A percentile compares a stretch with the other conserved stretches of the same genome.
These are phyloP conservation scores for Anseranas semipalmata DNA, from an alignment of 2,113 vertebrate genomes.

Conservation along the genomic window DNA sequence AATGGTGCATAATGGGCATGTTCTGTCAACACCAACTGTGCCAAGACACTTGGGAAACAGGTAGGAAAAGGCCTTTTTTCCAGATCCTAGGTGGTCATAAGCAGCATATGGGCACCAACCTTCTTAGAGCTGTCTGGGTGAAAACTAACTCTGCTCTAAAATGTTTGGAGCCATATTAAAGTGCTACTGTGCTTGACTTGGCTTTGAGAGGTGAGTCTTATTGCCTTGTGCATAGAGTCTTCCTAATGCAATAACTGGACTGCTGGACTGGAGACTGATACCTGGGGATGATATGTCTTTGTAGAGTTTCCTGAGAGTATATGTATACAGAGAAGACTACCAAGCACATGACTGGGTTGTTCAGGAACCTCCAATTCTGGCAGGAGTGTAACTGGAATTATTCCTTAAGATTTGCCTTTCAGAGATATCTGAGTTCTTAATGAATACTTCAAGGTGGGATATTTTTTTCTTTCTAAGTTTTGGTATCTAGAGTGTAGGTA, in stretches of 20 bases:
- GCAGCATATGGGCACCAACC: accelerated
- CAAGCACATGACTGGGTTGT: background rate
- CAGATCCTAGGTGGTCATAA: background rate
- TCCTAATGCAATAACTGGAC: background rate
- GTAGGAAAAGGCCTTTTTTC: background rate
- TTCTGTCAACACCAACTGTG: background rate
- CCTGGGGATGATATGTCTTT: background rate
- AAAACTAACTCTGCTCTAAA: background rate
- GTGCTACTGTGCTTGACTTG: accelerated
- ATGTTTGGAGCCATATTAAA: background rate
- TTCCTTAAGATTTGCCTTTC: background rate
- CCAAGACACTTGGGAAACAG: background rate
- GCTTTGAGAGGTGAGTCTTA: background rate
- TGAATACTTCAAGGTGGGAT: background rate
- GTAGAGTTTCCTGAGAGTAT: background rate
- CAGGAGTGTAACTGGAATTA: background rate
- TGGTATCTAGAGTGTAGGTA: background rate
- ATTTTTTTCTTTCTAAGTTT: background rate
- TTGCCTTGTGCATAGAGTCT: background rate
- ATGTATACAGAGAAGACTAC: background rate
- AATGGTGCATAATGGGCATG: background rate
- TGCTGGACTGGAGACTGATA: background rate
- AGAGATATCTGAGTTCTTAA: background rate
- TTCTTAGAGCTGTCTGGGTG: background rate
- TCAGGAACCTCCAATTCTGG: background rate